Evolutionary conservation across 92 coral and sea anemone genomes (phyloP).

Genomic region (Palythoa grandiflora): DNA sequence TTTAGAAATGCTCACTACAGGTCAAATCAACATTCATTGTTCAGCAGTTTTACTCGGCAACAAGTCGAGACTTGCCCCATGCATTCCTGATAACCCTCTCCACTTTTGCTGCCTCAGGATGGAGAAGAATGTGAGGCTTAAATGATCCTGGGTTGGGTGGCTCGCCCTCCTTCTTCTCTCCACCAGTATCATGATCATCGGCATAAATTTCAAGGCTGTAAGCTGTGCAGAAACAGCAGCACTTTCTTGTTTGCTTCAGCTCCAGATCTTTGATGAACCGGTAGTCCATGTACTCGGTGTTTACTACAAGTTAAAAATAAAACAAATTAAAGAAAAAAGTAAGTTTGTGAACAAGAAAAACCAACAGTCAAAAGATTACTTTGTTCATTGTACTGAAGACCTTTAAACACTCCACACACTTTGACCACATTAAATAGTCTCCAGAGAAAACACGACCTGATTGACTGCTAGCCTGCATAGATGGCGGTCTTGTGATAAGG

Average conservation of each 20-base stretch:
- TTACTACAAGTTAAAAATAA: slow-evolving; percentile 56
- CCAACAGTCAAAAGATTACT: too few species aligned
- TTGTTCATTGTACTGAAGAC: too few species aligned
- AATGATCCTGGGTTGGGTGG: slow-evolving; percentile 92
- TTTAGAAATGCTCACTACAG: too few species aligned
- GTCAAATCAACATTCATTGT: too few species aligned
- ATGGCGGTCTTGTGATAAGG: too few species aligned
- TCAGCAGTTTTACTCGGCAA: slow-evolving; percentile 74
- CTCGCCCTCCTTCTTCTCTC: slow-evolving; percentile 80
- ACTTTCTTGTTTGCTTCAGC: slow-evolving; percentile 85
- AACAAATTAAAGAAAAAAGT: too few species aligned
- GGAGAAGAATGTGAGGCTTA: slow-evolving; percentile 93
- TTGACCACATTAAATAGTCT: too few species aligned
- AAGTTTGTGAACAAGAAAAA: neutral
- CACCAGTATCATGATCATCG: slow-evolving; percentile 92
- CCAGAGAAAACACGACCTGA: too few species aligned
- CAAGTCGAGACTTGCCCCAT: slow-evolving; percentile 91
- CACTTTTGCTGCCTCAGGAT: slow-evolving; percentile 95
- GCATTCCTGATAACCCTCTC: slow-evolving; percentile 94
- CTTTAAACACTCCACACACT: too few species aligned
- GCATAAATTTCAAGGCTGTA: slow-evolving; percentile 86
- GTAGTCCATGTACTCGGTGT: slow-evolving; percentile 96
- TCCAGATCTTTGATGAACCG: slow-evolving; percentile 98
- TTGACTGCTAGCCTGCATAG: too few species aligned
- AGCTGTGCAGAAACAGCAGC: slow-evolving; percentile 91